A percentile compares a stretch with the other conserved stretches of the same genome.
Conservation (phyloP, 2,797 vertebrate genomes). For the Chanos chanos region DNA sequence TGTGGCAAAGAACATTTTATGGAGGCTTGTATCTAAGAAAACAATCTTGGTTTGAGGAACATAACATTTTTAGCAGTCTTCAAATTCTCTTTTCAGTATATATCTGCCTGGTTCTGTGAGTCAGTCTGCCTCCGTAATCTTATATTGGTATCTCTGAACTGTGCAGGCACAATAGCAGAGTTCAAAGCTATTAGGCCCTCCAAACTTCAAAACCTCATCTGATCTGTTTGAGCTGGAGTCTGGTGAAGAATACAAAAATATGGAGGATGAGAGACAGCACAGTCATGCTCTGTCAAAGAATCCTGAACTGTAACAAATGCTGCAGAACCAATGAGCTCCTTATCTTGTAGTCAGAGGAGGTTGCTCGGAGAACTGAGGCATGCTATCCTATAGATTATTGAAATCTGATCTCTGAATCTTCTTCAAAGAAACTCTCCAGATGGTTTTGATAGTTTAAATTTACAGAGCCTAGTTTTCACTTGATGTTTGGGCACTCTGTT, state of each 20-base stretch:
- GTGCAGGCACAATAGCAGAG: conserved; percentile 30
- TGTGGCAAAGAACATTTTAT: conserved; percentile 23
- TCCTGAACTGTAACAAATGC: conserved; percentile 8
- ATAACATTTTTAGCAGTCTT: conserved; percentile 20
- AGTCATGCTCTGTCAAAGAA: not conserved
- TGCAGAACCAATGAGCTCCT: not conserved
- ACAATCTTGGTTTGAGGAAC: conserved; percentile 22
- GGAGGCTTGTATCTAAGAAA: conserved; percentile 29
- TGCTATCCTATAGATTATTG: conserved; percentile 1
- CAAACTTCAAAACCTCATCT: conserved; percentile 29
- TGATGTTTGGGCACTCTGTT: too few relatives aligned
- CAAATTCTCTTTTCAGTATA: conserved; percentile 31
- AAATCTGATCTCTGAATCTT: too few relatives aligned
- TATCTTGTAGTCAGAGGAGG: not conserved
- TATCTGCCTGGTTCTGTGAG: conserved; percentile 32
- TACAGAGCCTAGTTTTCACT: too few relatives aligned
- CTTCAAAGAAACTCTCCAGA: too few relatives aligned
- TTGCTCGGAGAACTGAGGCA: not conserved
- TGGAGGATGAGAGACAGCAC: not conserved
- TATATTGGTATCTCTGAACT: conserved; percentile 37
- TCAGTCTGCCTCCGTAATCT: conserved; percentile 19
- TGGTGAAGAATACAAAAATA: conserved; percentile 27
- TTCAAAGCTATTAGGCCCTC: conserved; percentile 38
- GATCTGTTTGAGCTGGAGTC: conserved; percentile 26
- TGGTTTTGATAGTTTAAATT: too few relatives aligned